phyloP scores from a whole-genome alignment of 2,797 vertebrate genomes.

The Danio choprae region DNA sequence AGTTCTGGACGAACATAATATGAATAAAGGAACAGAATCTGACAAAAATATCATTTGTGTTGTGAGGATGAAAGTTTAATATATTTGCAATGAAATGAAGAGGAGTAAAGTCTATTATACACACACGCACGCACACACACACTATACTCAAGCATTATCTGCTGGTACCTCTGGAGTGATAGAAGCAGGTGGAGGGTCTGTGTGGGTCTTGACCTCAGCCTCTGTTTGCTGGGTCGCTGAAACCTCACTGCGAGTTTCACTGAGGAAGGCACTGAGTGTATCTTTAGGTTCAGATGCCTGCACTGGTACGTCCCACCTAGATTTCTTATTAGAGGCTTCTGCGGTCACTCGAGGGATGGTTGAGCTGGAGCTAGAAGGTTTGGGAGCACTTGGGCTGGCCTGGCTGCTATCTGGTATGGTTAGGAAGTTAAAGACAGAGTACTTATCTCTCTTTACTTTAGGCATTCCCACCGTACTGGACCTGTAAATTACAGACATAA shows the following conservation, averaged over 20 bases:
- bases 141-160: background rate
- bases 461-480: conserved; percentile 86
- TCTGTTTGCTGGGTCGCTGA: conserved; percentile 65
- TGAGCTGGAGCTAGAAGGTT: conserved; percentile 28
- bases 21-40: too few species aligned
- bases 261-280: conserved; percentile 80
- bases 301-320: conserved; percentile 89
- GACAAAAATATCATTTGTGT: too few species aligned
- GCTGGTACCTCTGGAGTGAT: conserved; percentile 31
- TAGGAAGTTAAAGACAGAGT: conserved; percentile 96
- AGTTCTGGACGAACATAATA: too few species aligned
- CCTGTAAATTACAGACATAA: conserved; percentile 69
- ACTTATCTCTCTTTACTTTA: conserved; percentile 94
- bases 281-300: conserved; percentile 77
- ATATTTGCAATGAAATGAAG: too few species aligned
- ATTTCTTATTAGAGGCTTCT: conserved; percentile 80
- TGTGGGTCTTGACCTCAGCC: background rate
- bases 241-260: conserved; percentile 75
- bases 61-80: too few species aligned
- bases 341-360: conserved; percentile 47
- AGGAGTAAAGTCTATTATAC: too few species aligned
- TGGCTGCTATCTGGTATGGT: conserved; percentile 74
- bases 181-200: conserved; percentile 20
- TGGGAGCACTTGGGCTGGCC: background rate
- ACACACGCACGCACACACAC: too few species aligned